Evolutionary conservation across 2,888 invertebrate genomes (phyloP).

Genomic region (Diogma glabrata): DNA sequence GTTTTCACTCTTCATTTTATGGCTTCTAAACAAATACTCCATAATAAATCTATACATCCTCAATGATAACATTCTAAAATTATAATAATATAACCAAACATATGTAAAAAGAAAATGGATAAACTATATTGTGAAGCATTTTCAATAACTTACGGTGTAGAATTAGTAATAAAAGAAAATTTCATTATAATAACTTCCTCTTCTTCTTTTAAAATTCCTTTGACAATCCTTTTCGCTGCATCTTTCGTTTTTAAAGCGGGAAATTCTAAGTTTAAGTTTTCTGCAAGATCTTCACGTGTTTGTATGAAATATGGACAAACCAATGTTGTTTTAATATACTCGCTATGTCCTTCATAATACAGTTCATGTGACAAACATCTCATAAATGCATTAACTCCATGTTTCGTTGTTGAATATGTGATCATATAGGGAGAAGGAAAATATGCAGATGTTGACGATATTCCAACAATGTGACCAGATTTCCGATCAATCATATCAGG

Average conservation of each 20-base stretch:
- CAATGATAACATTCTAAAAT: too few species aligned
- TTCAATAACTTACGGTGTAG: neutral
- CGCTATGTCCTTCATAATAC: neutral
- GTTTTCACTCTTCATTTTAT: too few species aligned
- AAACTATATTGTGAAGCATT: too few species aligned
- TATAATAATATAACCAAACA: too few species aligned
- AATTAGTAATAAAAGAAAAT: neutral
- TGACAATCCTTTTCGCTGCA: slow-evolving; percentile 1
- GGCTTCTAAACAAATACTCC: too few species aligned
- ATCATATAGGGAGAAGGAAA: slow-evolving; percentile 4
- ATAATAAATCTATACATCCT: too few species aligned
- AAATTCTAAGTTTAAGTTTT: neutral
- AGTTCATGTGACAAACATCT: slow-evolving; percentile 7
- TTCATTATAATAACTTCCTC: neutral
- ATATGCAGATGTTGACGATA: slow-evolving; percentile 11
- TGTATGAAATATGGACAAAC: slow-evolving; percentile 13
- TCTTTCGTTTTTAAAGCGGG: neutral
- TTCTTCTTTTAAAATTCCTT: neutral
- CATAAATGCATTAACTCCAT: slow-evolving; percentile 13
- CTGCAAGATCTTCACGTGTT: slow-evolving; percentile 1
- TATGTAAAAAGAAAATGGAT: too few species aligned
- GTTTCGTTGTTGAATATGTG: slow-evolving; percentile 12
- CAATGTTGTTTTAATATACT: slow-evolving; percentile 12
- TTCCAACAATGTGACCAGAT: slow-evolving; percentile 12
- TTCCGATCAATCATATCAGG: slow-evolving; percentile 10